Percentiles rank a stretch among this genome's conserved stretches.
phyloP scores from a whole-genome alignment of 1,140 invertebrate genomes.

The Medauroidea extradentata region DNA sequence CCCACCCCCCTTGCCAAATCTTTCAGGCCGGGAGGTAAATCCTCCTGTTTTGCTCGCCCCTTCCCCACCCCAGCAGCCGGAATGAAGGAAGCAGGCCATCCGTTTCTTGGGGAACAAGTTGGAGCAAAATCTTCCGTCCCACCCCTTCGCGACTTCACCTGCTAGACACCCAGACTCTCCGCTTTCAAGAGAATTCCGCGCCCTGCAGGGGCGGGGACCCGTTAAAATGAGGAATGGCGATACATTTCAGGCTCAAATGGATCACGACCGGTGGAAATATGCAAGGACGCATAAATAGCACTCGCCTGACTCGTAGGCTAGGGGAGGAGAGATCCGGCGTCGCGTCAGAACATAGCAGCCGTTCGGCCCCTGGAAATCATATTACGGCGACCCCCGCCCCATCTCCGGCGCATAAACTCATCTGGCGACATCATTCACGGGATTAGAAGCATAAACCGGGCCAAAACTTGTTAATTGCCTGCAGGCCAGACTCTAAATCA shows the following conservation, averaged over 20 bases:
- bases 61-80: too few species aligned
- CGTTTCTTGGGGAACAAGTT: too few species aligned
- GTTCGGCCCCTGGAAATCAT: conserved; percentile 14
- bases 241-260: conserved; percentile 21
- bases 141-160: too few species aligned
- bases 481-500: conserved; percentile 22
- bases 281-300: conserved; percentile 14
- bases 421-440: conserved; percentile 22
- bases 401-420: conserved; percentile 17
- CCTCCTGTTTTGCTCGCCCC: too few species aligned
- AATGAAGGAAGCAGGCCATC: too few species aligned
- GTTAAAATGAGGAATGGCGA: conserved; percentile 20
- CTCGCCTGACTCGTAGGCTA: conserved; percentile 4
- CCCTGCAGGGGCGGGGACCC: neutral
- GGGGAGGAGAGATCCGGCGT: too few species aligned
- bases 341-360: too few species aligned
- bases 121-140: too few species aligned
- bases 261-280: conserved; percentile 18
- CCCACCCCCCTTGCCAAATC: too few species aligned
- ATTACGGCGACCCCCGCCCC: neutral
- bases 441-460: conserved; percentile 22
- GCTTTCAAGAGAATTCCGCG: too few species aligned
- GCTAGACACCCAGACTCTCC: too few species aligned
- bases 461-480: conserved; percentile 23
- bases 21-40: too few species aligned